Evolutionary conservation across 2,888 invertebrate species (phyloP), one percentile per base, ranked within the genome.

Genomic region (Quadroppia sp.): DNA sequence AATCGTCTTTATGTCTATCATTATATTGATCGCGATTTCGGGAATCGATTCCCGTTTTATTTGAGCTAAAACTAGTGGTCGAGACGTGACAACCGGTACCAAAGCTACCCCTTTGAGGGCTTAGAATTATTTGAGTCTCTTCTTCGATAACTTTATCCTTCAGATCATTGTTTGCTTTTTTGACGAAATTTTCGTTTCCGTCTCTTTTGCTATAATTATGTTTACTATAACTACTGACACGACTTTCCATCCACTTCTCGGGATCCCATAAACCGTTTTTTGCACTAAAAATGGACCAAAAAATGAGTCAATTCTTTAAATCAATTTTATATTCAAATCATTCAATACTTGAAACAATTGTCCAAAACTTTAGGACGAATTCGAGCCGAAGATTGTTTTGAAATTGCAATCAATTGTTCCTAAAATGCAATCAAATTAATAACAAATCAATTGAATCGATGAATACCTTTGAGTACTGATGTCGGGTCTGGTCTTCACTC

Each of bases 21-120:
- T 25, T 28, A 23, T 53, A 53, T 13, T 61, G 28, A 9, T 61
- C 61, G 15, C 61, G 61, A 61, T 25, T 61, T 17, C 61, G 61
- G 17, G 30, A 28, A 32, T 61, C 61, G 30, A 1, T 25, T 23
- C 25, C 1, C 28, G 17, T 3, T 61, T 25, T 28, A 17, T 61
- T 61, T 6, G 30, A 7, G n/a, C 3, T 17, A 32, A 30, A 30
- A 25, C 30, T 61, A 30, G 20, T 61, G 9, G 61, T 23, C 2
- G 61, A 61, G 30, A 61, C 61, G 78, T 90, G 91, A 83, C 93
- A 93, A 74, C 92, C 92, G 17, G 90, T 89, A 79, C 90, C 91
- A 84, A 92, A 92, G 80, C 90, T 91, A 77, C 91, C 87, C 15
- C 92, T 86, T 82, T 92, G 92, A 71, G 92, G 93, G 78, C 91